A percentile compares a stretch with the other conserved stretches of the same genome.
Conservation (phyloP, 2,888 invertebrate genomes). For the Spodoptera exigua region DNA sequence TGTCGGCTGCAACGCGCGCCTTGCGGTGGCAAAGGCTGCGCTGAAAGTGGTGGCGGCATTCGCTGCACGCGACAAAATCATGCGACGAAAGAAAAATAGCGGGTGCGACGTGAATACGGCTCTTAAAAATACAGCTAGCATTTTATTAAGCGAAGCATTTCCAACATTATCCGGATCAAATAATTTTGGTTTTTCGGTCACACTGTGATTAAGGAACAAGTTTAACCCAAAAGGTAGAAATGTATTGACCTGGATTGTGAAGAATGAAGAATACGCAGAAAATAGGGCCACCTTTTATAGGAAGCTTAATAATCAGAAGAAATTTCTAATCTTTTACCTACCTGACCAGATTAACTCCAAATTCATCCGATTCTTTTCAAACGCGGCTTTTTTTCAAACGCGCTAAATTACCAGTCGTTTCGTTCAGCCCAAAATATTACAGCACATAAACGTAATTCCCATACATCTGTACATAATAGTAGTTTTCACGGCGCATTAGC, state of each 20-base stretch:
- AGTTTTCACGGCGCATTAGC: slow-evolving; percentile 53
- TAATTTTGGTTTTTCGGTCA: neutral
- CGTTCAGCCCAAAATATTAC: slow-evolving; percentile 29
- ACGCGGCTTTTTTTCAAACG: slow-evolving; percentile 30
- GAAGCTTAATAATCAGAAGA: slow-evolving; percentile 10
- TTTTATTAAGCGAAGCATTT: slow-evolving; percentile 1
- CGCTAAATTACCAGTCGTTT: slow-evolving; percentile 21
- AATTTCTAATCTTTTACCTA: slow-evolving; percentile 26
- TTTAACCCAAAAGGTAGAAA: neutral
- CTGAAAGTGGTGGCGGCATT: slow-evolving; percentile 17
- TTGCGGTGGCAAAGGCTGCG: slow-evolving; percentile 26
- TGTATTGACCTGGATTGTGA: neutral
- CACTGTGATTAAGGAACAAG: neutral
- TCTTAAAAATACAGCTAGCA: slow-evolving; percentile 16
- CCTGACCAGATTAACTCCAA: slow-evolving; percentile 25
- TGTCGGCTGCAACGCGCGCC: slow-evolving; percentile 38
- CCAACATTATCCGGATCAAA: neutral
- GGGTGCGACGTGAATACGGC: slow-evolving; percentile 5
- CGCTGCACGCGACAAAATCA: slow-evolving; percentile 48
- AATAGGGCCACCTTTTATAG: neutral
- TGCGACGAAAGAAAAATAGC: slow-evolving; percentile 24
- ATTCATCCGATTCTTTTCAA: slow-evolving; percentile 27
- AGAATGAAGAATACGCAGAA: neutral
- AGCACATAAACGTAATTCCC: slow-evolving; percentile 35
- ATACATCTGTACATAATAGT: slow-evolving; percentile 42